These are phyloP conservation scores for chimpanzee (Pan troglodytes) DNA, from an alignment of 2,113 vertebrate genomes.

Conservation along the genomic window NHGRI_mPanTro3-v2.1_pri NC_072411.2:123960501-123961000, in stretches of 20 bases:
- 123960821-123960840: slow-evolving; percentile 51
- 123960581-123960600: slow-evolving; percentile 2
- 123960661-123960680: slow-evolving; percentile 28
- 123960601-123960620: slow-evolving; percentile 2
- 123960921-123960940: slow-evolving; percentile 24
- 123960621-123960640: not conserved
- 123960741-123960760: slow-evolving; percentile 18
- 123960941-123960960: not conserved
- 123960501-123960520: not conserved
- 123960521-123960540: not conserved
- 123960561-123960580: not conserved
- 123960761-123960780: slow-evolving; percentile 41
- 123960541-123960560: not conserved
- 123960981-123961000: not conserved
- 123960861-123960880: not conserved
- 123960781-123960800: slow-evolving; percentile 46
- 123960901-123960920: slow-evolving; percentile 58
- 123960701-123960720: slow-evolving; percentile 44
- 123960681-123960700: slow-evolving; percentile 56
- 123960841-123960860: not conserved
- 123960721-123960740: not conserved
- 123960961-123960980: not conserved
- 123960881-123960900: not conserved
- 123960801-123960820: slow-evolving; percentile 46
- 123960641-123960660: slow-evolving; percentile 27